These are phyloP conservation scores for Poeciliopsis infans DNA, from an alignment of 2,797 vertebrate species.

Conservation along the genomic window DNA sequence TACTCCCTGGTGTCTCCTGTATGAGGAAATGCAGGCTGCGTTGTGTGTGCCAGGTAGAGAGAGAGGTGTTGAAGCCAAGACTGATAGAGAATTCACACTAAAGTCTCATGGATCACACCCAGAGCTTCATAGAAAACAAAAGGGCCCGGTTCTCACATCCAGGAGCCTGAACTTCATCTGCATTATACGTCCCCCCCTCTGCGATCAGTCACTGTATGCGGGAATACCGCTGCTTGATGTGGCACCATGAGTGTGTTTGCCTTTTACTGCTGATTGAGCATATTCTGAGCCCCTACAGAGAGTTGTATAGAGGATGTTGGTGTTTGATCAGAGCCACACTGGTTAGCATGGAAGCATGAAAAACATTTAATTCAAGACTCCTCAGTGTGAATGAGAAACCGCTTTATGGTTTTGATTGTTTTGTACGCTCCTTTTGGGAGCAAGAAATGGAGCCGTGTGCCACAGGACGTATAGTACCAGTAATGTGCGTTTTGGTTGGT, in stretches of 20 bases:
- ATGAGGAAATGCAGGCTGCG: conserved; percentile 10
- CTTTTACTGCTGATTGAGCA: conserved; percentile 44
- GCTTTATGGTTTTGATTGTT: background rate
- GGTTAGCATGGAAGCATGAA: background rate
- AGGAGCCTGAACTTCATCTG: conserved; percentile 27
- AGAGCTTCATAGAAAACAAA: conserved; percentile 9
- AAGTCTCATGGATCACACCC: conserved; percentile 26
- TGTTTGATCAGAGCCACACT: background rate
- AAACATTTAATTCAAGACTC: background rate
- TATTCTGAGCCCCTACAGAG: background rate
- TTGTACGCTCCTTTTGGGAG: background rate
- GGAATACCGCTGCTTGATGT: conserved; percentile 16
- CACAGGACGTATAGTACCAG: background rate
- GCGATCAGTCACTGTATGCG: background rate
- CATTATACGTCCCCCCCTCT: conserved; percentile 1
- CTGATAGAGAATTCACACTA: conserved; percentile 21
- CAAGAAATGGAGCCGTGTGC: background rate
- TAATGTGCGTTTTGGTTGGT: background rate
- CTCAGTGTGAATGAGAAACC: background rate
- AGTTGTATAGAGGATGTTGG: background rate
- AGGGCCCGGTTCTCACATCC: conserved; percentile 25
- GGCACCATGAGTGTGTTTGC: conserved; percentile 10
- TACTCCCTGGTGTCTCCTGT: conserved; percentile 1
- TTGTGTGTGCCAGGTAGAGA: background rate
- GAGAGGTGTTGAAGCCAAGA: conserved; percentile 4